These are phyloP conservation scores for Gambusia affinis DNA, from an alignment of 2,113 vertebrate genomes.

Conservation along the genomic window DNA sequence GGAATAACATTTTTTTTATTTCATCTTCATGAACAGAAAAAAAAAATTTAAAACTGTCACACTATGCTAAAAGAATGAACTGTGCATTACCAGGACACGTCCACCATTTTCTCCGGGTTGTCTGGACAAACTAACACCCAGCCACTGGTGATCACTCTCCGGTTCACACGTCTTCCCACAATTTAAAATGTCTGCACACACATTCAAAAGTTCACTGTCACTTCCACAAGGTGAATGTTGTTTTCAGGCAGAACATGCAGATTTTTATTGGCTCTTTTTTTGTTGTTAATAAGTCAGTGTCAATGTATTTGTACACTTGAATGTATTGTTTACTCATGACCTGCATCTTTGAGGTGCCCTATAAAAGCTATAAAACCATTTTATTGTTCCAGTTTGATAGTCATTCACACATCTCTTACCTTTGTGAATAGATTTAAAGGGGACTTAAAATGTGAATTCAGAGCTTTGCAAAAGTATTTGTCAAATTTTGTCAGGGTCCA, in stretches of 20 bases:
- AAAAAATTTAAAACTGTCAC: neutral
- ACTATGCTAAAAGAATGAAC: neutral
- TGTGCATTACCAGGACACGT: slow-evolving; percentile 83
- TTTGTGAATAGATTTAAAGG: no score
- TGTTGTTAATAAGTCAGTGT: neutral
- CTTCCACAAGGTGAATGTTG: neutral
- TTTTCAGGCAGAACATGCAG: no score
- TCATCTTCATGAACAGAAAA: neutral
- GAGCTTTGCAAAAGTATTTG: no score
- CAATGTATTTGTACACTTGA: no score
- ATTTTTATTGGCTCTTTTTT: no score
- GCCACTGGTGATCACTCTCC: slow-evolving; percentile 93
- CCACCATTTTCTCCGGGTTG: slow-evolving; percentile 82
- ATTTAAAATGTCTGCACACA: slow-evolving; percentile 71
- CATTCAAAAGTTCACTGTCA: neutral
- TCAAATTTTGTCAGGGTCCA: no score
- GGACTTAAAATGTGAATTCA: no score
- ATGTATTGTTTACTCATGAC: neutral
- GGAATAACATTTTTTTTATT: neutral
- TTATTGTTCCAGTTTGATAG: no score
- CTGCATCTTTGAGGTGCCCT: no score
- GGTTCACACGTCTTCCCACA: slow-evolving; percentile 90
- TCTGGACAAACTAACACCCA: slow-evolving; percentile 93
- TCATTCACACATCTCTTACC: no score
- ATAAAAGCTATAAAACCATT: no score